Percentiles rank a stretch among this genome's conserved stretches.
Conservation (phyloP, 1,140 invertebrate species). For the Andricus grossulariae region DNA sequence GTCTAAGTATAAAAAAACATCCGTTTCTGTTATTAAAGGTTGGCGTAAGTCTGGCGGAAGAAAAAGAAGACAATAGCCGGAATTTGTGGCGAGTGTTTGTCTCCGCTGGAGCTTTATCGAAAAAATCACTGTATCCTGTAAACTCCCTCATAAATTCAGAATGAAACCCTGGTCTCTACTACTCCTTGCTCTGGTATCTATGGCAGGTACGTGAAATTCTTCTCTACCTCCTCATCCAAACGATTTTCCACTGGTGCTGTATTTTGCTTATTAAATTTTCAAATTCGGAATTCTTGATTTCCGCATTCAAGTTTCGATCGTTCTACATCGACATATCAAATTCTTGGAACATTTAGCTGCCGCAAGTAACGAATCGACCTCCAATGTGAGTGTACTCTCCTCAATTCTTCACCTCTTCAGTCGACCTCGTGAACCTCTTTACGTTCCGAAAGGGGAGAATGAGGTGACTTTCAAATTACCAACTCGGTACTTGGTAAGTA, state of each 20-base stretch:
- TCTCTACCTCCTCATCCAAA: background rate
- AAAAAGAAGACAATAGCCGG: conserved; percentile 25
- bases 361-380: conserved; percentile 7
- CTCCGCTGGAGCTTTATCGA: conserved; percentile 35
- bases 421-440: conserved; percentile 84
- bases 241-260: background rate
- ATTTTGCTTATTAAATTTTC: background rate
- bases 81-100: conserved; percentile 45
- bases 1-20: background rate
- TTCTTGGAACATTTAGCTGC: no score
- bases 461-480: conserved; percentile 79
- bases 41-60: no score
- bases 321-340: background rate
- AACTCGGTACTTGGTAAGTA: conserved; percentile 74
- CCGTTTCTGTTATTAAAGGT: conserved; percentile 1
- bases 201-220: background rate
- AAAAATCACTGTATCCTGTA: conserved; percentile 48
- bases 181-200: background rate
- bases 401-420: conserved; percentile 81
- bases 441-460: conserved; percentile 72
- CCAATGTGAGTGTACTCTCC: conserved; percentile 47
- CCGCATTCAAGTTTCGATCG: background rate
- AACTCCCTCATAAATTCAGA: no score
- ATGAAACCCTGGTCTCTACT: conserved; percentile 14
- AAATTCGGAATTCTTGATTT: background rate